Base-by-base conservation (phyloP, 1,140 invertebrate species). In the Macrobrachium rosenbergii region DNA sequence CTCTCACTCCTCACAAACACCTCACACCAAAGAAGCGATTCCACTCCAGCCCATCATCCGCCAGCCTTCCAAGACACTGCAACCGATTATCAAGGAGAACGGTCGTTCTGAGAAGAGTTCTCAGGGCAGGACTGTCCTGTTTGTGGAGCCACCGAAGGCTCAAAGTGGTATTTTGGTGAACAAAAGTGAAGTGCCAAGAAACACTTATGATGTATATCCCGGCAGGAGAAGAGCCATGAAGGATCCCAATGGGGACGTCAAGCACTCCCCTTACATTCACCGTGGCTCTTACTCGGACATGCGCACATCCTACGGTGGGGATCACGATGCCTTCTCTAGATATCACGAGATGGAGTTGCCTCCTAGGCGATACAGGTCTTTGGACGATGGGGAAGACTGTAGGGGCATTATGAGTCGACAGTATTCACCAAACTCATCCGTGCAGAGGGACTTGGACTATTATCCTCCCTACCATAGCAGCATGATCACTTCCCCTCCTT, bases 1-100 rank as follows among this genome's bases (percentile, higher is more conserved):
- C 52, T 52, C 52, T 52, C 52, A 52, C 52, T 52, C 52, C 52
- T 52, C 52, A 52, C 52, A 52, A 52, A 52, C 52, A 77, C 43
- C 10, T 62, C n/a, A 37, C 21, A 72, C 64, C 17, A 72, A 72
- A 45, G 76, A 79, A 59, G 63, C 21, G 14, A 64, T 86, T 52
- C 76, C 77, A 8, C 28, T 80, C 7, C 76, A 79, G 64, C 77
- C 83, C 63, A 80, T 80, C 43, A 80, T 81, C 78, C 62, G 77
- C 14, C 83, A 86, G 63, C 52, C 85, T 10, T 64, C 85, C 28
- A 52, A 58, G n/a, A 64, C 82, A n/a, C 14, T 83, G n/a, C 69
- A 75, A n/a, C 82, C 85, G 21, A 87, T 87, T 69, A 87, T 87
- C 64, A 87, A 87, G 19, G 83, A 84, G 72, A 80, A 87, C 85